These are phyloP conservation scores for Hirudinaria manillensis DNA, from an alignment of 2,888 invertebrate genomes.

Conservation along the genomic window DNA sequence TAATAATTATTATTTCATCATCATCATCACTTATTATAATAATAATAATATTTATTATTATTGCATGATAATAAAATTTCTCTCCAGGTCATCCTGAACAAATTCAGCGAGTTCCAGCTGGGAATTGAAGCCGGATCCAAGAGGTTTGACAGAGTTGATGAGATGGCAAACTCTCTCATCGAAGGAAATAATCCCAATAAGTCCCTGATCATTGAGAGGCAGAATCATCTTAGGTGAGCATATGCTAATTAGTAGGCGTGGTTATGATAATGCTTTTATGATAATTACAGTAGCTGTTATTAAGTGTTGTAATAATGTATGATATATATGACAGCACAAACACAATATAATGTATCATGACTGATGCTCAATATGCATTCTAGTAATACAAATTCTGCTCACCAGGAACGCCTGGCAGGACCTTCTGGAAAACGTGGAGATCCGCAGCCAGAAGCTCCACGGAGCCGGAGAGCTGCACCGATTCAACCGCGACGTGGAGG, in stretches of 20 bases:
- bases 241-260: background rate
- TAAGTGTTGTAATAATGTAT: background rate
- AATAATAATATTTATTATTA: background rate
- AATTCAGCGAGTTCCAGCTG: constrained; percentile 82
- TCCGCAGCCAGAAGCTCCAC: constrained; percentile 76
- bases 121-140: constrained; percentile 77
- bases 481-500: constrained; percentile 90
- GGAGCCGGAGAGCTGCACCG: constrained; percentile 95
- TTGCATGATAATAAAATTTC: background rate
- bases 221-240: constrained; percentile 75
- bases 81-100: constrained; percentile 65
- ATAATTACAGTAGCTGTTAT: no score
- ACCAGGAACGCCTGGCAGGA: constrained; percentile 69
- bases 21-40: no score
- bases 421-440: constrained; percentile 76
- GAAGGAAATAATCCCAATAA: constrained; percentile 76
- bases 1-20: no score
- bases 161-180: constrained; percentile 59
- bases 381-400: constrained; percentile 42
- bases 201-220: constrained; percentile 73
- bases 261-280: background rate
- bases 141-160: constrained; percentile 64
- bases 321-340: background rate
- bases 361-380: no score
- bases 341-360: background rate